phyloP scores from a whole-genome alignment of 2,888 invertebrate species.

The Dynastes hyllus region DNA sequence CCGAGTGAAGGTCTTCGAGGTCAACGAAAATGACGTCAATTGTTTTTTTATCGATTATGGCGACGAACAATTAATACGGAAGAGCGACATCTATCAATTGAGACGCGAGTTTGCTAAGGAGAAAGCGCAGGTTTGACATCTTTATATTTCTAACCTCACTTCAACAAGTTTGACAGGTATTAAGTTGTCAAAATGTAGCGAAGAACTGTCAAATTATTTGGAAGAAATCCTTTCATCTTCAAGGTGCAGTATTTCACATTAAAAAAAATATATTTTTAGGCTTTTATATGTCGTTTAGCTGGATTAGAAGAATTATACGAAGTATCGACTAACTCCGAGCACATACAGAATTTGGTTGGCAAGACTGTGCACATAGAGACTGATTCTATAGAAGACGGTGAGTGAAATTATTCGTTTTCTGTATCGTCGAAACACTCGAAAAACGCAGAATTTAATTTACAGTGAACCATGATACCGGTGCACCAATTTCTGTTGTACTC shows the following conservation, averaged over 20 bases:
- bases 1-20: constrained; percentile 67
- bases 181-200: no score
- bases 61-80: constrained; percentile 76
- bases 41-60: constrained; percentile 86
- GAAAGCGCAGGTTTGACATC: constrained; percentile 77
- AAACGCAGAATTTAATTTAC: constrained; percentile 1
- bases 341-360: constrained; percentile 73
- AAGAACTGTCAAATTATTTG: no score
- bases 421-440: no score
- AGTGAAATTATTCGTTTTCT: background rate
- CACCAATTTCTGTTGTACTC: constrained; percentile 64
- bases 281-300: constrained; percentile 79
- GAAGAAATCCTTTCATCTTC: no score
- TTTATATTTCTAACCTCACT: background rate
- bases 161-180: background rate
- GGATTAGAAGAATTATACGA: constrained; percentile 80
- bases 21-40: constrained; percentile 59
- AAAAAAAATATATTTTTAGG: constrained; percentile 68
- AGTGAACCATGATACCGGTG: constrained; percentile 51
- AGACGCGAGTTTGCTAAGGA: constrained; percentile 78
- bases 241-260: background rate
- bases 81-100: constrained; percentile 75
- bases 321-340: constrained; percentile 62
- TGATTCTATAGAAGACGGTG: constrained; percentile 63
- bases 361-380: constrained; percentile 70